Evolutionary conservation across 2,888 invertebrate species (phyloP), one percentile per base, ranked within the genome.

Genomic region (Tachina fera): DNA sequence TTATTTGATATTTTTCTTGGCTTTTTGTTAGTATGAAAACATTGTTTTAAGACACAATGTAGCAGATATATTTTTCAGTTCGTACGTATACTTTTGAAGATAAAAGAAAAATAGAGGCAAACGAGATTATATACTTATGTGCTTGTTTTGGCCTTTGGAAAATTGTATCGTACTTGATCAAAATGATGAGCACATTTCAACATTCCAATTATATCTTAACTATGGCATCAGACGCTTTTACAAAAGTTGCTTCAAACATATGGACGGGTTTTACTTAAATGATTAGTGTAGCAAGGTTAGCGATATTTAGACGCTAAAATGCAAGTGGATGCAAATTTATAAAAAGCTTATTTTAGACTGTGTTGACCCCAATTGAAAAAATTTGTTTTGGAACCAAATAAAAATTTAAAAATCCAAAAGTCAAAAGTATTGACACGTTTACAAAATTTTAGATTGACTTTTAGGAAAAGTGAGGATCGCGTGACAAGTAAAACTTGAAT

Each of bases 191-290:
- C 82, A 83, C 72, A 79, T 86, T 86, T 86, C 79, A 86, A 60
- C 86, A 83, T 86, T 86, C 86, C 86, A 86, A 86, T 86, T 86
- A 83, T 86, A 86, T 83, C 83, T 79, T 61, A 79, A 79, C 75
- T 86, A 45, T 79, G 79, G 86, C 86, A 85, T 85, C 85, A 74
- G 65, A 63, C 75, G 60, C 72, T 81, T 65, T 51, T 76, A 11
- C 9, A 43, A 60, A 78, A 19, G 16, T 39, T 74, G 14, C n/a
- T 65, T 56, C 10, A 39, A 45, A 65, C 75, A 47, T 43, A 60
- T 31, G 39, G 60, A 10, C 19, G 14, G 31, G 14, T 9, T 58
- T 11, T n/a, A 71, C 2, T 71, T 22, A 19, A 31, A 14, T 39
- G 14, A 45, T 39, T 5, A 63, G 71, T 79, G 31, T 41, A n/a